Base-by-base conservation (phyloP, 2,888 invertebrate genomes). In the Xestia rhomboidea region DNA sequence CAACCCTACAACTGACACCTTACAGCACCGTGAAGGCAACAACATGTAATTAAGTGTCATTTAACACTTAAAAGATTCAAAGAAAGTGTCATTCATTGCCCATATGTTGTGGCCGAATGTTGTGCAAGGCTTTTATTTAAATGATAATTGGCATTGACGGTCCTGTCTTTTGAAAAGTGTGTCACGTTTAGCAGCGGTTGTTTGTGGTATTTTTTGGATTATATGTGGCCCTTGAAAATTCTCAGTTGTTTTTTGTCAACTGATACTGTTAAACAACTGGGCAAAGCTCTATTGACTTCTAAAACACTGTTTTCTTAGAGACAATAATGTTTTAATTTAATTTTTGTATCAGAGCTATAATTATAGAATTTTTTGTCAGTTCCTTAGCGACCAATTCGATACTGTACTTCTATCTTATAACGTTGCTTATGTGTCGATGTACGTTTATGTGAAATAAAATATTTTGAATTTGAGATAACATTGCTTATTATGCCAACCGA, bases 1-100 rank as follows among this genome's bases (percentile, higher is more conserved):
- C 96, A 95, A 92, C 92, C 92, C 92, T 90, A 90, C 96, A 96
- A 93, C 96, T 95, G 96, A 95, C 96, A 96, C 96, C 94, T 94
- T 87, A 64, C 67, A 78, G 90, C 86, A 94, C 95, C 95, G 94
- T 96, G 94, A 96, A 94, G 92, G 85, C 77, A 82, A 92, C 91
- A 94, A 92, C 90, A 75, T 90, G 86, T 92, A 95, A 96, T 96
- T 96, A 95, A 91, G 92, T 92, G 91, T 92, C 93, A 95, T 95
- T 95, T 94, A 89, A 93, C 93, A 94, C 93, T 93, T 90, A 91
- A 91, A 88, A 83, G 91, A 93, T 90, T 88, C 87, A 89, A 91
- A 90, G 92, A 93, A 93, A 92, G 92, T 94, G 93, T 93, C 94
- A 93, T 93, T 93, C 94, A 93, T 92, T 93, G 93, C 89, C 96